These are phyloP conservation scores for Chymomyza amoena DNA, from an alignment of 2,888 invertebrate species.

Conservation along the genomic window DNA sequence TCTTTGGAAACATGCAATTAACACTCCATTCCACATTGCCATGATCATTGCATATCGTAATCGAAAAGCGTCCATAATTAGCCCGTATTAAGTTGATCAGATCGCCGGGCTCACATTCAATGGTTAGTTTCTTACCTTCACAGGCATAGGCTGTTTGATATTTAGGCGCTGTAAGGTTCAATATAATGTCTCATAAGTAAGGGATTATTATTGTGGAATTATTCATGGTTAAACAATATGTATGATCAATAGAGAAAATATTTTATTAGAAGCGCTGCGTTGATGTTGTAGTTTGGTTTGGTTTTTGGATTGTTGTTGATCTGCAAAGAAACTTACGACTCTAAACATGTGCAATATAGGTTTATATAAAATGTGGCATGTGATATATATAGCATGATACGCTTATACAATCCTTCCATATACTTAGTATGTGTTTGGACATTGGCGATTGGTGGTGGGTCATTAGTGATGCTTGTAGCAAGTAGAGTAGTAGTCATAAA, in stretches of 20 bases:
- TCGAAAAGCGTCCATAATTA: conserved; percentile 96
- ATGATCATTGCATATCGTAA: conserved; percentile 97
- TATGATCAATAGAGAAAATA: conserved; percentile 26
- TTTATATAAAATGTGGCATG: conserved; percentile 32
- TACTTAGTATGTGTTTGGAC: conserved; percentile 63
- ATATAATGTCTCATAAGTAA: conserved; percentile 2
- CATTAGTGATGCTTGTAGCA: conserved; percentile 64
- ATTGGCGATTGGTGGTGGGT: conserved; percentile 43
- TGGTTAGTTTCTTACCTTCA: conserved; percentile 93
- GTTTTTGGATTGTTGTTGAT: conserved; percentile 59
- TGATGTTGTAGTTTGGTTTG: conserved; percentile 75
- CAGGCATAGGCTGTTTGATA: conserved; percentile 96
- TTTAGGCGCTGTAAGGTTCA: conserved; percentile 81
- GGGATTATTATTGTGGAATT: neutral
- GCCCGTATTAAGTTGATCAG: conserved; percentile 94
- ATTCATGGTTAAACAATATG: neutral
- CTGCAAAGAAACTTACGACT: conserved; percentile 71
- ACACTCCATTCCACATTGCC: conserved; percentile 98
- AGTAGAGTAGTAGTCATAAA: conserved; percentile 71
- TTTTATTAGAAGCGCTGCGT: conserved; percentile 57
- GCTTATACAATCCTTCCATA: conserved; percentile 55
- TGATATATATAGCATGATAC: conserved; percentile 47
- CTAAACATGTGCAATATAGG: conserved; percentile 37
- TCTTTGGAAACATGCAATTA: conserved; percentile 95
- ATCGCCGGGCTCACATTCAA: conserved; percentile 93